phyloP scores from a whole-genome alignment of 2,113 vertebrate species.

The Varanus komodoensis region DNA sequence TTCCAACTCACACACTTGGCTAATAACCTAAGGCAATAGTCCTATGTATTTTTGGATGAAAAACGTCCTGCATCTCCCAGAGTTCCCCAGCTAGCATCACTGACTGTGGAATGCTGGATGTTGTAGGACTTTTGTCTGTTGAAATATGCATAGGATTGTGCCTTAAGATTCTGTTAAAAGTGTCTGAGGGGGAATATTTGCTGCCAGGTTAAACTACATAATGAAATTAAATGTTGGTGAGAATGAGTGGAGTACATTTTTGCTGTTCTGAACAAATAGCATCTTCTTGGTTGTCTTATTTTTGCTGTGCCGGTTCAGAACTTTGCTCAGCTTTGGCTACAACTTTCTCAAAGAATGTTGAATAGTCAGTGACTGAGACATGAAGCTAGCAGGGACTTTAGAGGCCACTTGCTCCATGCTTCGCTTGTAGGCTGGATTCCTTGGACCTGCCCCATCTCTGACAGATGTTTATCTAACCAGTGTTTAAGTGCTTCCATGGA shows the following conservation, averaged over 20 bases:
- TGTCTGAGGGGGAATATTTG: not conserved
- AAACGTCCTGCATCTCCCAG: no score
- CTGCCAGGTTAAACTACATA: not conserved
- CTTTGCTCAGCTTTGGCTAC: not conserved
- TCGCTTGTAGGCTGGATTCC: not conserved
- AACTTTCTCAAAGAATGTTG: no score
- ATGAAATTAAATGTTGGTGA: not conserved
- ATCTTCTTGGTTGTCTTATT: not conserved
- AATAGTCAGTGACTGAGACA: not conserved
- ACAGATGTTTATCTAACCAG: slow-evolving; percentile 2
- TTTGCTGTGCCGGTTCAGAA: not conserved
- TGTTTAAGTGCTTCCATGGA: not conserved
- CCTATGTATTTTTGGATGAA: no score
- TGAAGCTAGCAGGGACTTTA: not conserved
- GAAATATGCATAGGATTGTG: no score
- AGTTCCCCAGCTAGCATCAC: no score
- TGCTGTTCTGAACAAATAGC: not conserved
- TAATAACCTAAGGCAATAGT: not conserved
- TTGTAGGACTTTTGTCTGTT: no score
- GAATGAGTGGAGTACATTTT: not conserved
- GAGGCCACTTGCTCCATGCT: not conserved
- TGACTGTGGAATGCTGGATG: no score
- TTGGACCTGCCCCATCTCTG: not conserved
- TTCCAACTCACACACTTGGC: not conserved
- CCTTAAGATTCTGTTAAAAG: not conserved